Conservation (phyloP, 92 coral and sea anemone species). For the Montipora capitata region DNA sequence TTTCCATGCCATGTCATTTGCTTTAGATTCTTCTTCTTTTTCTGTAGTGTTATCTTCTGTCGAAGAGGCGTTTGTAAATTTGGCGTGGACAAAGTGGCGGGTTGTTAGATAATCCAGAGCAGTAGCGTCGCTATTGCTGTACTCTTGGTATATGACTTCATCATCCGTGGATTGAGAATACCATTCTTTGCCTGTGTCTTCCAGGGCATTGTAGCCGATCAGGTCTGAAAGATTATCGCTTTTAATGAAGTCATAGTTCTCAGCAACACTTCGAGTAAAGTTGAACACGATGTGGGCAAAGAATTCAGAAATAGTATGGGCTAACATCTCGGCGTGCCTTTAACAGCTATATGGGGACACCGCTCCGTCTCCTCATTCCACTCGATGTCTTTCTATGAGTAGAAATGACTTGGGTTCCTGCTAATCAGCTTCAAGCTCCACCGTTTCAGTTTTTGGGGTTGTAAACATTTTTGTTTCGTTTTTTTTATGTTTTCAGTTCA, state of each 20-base stretch:
- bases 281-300: background rate
- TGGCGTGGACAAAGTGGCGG: no score
- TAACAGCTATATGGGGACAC: no score
- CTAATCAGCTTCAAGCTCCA: no score
- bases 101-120: background rate
- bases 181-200: conserved; percentile 32
- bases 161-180: background rate
- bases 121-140: conserved; percentile 5
- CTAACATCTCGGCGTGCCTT: background rate
- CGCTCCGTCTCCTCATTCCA: no score
- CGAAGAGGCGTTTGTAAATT: background rate
- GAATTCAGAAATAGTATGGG: conserved; percentile 6
- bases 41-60: background rate
- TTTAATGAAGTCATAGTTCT: background rate
- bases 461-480: no score
- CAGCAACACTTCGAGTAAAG: conserved; percentile 22
- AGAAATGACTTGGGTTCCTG: no score
- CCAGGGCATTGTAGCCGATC: background rate
- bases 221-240: background rate
- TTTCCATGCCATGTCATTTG: conserved; percentile 18
- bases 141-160: conserved; percentile 14
- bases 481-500: no score
- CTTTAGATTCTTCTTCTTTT: background rate
- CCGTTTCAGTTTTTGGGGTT: no score
- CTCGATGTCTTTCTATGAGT: no score